phyloP scores from a whole-genome alignment of 2,888 invertebrate species.

The Acleris sparsana region DNA sequence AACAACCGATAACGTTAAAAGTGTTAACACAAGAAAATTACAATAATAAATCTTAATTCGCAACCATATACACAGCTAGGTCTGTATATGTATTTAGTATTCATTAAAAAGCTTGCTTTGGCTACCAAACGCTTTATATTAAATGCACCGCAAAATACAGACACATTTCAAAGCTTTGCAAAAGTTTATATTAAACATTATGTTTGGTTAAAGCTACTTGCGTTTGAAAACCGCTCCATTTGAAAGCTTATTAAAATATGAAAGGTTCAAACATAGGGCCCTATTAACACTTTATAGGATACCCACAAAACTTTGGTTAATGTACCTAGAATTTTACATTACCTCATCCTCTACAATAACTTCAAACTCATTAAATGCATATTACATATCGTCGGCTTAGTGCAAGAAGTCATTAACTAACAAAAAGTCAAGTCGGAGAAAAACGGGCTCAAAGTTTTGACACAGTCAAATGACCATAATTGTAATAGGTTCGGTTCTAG shows the following conservation, averaged over 20 bases:
- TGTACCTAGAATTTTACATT: no score
- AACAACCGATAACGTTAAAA: no score
- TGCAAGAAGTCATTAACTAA: no score
- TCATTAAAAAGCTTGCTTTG: conserved; percentile 5
- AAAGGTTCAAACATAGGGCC: conserved; percentile 5
- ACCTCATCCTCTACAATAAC: background rate
- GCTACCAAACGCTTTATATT: conserved; percentile 9
- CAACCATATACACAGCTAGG: no score
- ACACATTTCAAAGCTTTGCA: conserved; percentile 15
- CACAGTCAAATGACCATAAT: no score
- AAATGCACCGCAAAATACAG: conserved; percentile 19
- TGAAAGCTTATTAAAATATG: conserved; percentile 20
- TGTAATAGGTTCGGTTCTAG: no score
- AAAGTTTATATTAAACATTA: conserved; percentile 24
- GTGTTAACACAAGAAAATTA: no score
- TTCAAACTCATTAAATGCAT: background rate
- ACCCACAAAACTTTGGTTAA: background rate
- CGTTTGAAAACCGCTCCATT: conserved; percentile 11
- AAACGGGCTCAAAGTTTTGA: no score
- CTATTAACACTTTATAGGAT: conserved; percentile 1
- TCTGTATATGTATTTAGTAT: background rate
- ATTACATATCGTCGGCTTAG: no score
- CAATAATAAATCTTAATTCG: no score
- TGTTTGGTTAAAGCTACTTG: conserved; percentile 15
- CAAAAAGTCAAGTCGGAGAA: no score